Conservation (phyloP, 2,113 vertebrate genomes). For the Periophthalmus modestus region DNA sequence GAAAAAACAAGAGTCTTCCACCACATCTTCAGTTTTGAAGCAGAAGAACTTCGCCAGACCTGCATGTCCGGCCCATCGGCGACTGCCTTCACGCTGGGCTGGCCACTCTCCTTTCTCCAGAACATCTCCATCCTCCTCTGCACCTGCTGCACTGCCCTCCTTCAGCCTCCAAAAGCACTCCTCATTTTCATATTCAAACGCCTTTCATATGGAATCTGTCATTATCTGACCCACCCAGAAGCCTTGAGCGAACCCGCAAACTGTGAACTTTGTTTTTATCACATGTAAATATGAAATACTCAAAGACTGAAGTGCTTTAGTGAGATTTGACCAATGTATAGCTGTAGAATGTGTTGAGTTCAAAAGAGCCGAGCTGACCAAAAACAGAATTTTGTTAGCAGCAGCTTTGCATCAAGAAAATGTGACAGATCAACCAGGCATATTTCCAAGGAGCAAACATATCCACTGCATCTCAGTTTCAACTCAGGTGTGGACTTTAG, state of each 20-base stretch:
- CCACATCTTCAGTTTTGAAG: constrained; percentile 48
- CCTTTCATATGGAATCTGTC: constrained; percentile 79
- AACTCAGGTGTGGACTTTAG: constrained; percentile 63
- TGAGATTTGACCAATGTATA: constrained; percentile 33
- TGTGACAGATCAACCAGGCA: constrained; percentile 20
- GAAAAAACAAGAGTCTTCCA: constrained; percentile 51
- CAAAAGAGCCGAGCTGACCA: constrained; percentile 40
- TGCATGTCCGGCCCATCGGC: constrained; percentile 87
- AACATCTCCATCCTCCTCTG: constrained; percentile 55
- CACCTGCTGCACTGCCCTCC: constrained; percentile 46
- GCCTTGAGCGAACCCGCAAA: constrained; percentile 44
- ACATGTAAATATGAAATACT: constrained; percentile 60
- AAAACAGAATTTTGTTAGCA: constrained; percentile 27
- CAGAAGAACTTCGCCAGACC: constrained; percentile 90
- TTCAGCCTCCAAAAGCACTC: constrained; percentile 65
- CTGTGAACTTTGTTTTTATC: constrained; percentile 16
- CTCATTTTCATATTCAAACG: constrained; percentile 67
- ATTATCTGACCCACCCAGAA: constrained; percentile 70
- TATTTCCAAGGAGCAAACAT: constrained; percentile 15
- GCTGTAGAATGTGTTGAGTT: constrained; percentile 53
- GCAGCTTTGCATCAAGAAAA: constrained; percentile 21
- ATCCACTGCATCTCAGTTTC: constrained; percentile 7
- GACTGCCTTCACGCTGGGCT: constrained; percentile 92
- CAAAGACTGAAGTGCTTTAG: constrained; percentile 65
- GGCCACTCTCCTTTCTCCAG: constrained; percentile 76